Base-by-base conservation (phyloP, 2,888 invertebrate species). In the Entomobrya multifasciata region DNA sequence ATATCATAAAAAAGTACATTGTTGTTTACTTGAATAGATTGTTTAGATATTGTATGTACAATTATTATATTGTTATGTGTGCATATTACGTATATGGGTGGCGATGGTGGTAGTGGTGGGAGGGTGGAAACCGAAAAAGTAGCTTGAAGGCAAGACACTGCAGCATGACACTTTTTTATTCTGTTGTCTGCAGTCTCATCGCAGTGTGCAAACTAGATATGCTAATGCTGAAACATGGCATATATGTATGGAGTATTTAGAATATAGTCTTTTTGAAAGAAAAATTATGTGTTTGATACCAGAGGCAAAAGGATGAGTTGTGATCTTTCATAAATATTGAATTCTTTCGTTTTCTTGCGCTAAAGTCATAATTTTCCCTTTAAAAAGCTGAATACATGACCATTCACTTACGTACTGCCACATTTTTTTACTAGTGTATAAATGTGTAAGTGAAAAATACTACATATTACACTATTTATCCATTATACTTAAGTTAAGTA, bases 61-160 rank as follows among this genome's bases (percentile, higher is more conserved):
- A 36, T 36, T 36, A 36, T 36, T 8, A 36, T 36, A 36, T 36
- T 36, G 36, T 36, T 36, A 36, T 6, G 36, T 20, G 55, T 55
- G 20, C 55, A 17, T 55, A 55, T 20, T 55, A 55, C 1, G 60
- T 27, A 15, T 4, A n/a, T 67, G 44, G 36, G 44, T 67, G 20
- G 17, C 1, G 15, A 49, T 44, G 30, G 25, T 77, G 27, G 27
- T 62, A 22, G 44, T 67, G 44, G 60, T 82, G 82, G 74, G 82
- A 74, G 82, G 82, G 82, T 62, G 82, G 82, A 82, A 74, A 72
- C 82, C 74, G 82, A 81, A 82, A 82, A 62, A 82, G 74, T 82
- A 82, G 82, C 82, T 82, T 74, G 36, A 17, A 82, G 82, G 82
- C 82, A 82, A 27, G 72, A 72, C 67, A 67, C 17, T 44, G 67